Base-by-base conservation (phyloP, 1,140 invertebrate genomes). In the Meteorus sp. region DNA sequence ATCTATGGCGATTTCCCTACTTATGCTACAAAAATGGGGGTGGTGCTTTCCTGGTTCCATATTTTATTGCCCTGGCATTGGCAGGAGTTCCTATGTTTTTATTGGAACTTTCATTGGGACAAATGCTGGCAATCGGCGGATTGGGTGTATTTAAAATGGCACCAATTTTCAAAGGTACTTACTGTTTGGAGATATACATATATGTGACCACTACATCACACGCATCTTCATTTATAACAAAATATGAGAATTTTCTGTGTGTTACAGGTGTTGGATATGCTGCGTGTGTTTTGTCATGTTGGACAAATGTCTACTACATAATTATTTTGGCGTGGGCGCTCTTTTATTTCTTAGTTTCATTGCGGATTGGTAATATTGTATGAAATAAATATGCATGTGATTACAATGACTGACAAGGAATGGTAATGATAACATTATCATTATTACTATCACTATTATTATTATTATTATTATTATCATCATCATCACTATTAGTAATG, bases 221-320 rank as follows among this genome's bases (percentile, higher is more conserved):
- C n/a, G n/a, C n/a, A n/a, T n/a, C n/a, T n/a, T n/a, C n/a, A n/a
- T n/a, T n/a, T n/a, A n/a, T n/a, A n/a, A n/a, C n/a, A n/a, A n/a
- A n/a, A n/a, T n/a, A 45, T 59, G 45, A 76, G 68, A 66, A 70
- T 61, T 67, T 66, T 43, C 57, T 66, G 70, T 61, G 70, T 72
- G 69, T 66, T 48, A 63, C 64, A 53, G 55, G 56, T 68, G 97
- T 99, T 63, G 97, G 97, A 5, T 99, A 99, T 77, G 97, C 95
- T 2, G 94, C 97, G 0, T 94, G 94, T 1, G 94, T 99, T 2
- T 97, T 98, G 92, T 96, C 97, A 0, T 97, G 95, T 70, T 99
- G 97, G 97, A 92, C 99, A 84, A 99, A 99, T 75, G 89, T 96
- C 20, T 99, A 98, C 80, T 99, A 99, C 82, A 99, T 99, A 68